Evolutionary conservation across 1,140 invertebrate genomes (phyloP).

Genomic region (Temnothorax longispinosus): DNA sequence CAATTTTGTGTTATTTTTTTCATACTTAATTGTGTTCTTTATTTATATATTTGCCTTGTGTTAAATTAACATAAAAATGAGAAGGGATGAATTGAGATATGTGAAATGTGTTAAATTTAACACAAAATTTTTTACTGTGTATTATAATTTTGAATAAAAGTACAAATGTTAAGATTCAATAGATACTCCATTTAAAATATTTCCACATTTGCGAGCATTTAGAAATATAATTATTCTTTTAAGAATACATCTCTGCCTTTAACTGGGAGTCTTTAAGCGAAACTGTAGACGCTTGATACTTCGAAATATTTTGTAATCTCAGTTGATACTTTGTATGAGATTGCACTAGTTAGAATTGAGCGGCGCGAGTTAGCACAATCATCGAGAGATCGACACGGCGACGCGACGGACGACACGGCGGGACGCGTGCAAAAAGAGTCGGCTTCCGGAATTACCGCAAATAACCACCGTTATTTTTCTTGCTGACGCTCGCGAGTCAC

Average conservation of each 20-base stretch:
- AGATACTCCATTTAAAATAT: not conserved
- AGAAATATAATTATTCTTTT: not conserved
- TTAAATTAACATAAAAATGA: too few relatives aligned
- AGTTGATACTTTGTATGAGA: slow-evolving; percentile 4
- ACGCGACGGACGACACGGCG: slow-evolving; percentile 49
- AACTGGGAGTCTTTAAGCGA: not conserved
- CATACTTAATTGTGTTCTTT: too few relatives aligned
- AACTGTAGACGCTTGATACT: too few relatives aligned
- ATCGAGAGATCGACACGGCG: slow-evolving; percentile 36
- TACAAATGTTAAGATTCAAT: not conserved
- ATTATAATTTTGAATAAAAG: not conserved
- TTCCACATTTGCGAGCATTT: not conserved
- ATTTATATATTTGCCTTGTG: too few relatives aligned
- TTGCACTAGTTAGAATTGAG: slow-evolving; percentile 28
- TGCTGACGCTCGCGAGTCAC: slow-evolving; percentile 40
- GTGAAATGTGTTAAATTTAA: too few relatives aligned
- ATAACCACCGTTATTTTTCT: slow-evolving; percentile 63
- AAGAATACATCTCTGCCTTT: not conserved
- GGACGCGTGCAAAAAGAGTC: slow-evolving; percentile 45
- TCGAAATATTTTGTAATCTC: not conserved
- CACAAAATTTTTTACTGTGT: too few relatives aligned
- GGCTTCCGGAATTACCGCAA: slow-evolving; percentile 60
- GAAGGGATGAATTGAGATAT: too few relatives aligned
- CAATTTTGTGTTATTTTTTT: too few relatives aligned
- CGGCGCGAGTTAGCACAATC: slow-evolving; percentile 48